Conservation (phyloP, 1,140 invertebrate genomes). For the Drosophila willistoni region DNA sequence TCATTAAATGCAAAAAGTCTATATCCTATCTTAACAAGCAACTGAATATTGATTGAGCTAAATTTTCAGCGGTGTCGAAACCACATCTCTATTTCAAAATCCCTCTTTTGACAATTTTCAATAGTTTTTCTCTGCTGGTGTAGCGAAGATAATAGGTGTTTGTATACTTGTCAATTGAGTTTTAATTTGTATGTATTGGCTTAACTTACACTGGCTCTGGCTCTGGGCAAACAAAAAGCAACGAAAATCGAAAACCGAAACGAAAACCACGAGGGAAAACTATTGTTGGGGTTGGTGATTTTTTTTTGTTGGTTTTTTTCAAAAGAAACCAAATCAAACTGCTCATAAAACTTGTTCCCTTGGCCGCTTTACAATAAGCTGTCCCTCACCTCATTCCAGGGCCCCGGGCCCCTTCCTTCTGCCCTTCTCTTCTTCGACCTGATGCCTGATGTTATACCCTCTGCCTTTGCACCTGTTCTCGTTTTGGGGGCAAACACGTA, state of each 20-base stretch:
- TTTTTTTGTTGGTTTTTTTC: background rate
- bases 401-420: conserved; percentile 10
- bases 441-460: conserved; percentile 4
- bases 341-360: conserved; percentile 71
- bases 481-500: conserved; percentile 72
- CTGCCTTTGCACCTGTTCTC: conserved; percentile 26
- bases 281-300: conserved; percentile 8
- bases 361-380: conserved; percentile 66
- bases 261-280: conserved; percentile 26
- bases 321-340: conserved; percentile 41
- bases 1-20: too few species aligned
- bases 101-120: too few species aligned
- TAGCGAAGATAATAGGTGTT: background rate
- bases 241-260: background rate
- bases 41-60: too few species aligned
- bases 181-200: conserved; percentile 10
- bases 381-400: conserved; percentile 20
- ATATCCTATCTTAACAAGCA: too few species aligned
- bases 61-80: too few species aligned
- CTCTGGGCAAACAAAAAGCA: background rate
- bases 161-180: background rate
- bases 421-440: conserved; percentile 12
- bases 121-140: too few species aligned
- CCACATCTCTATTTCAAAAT: too few species aligned
- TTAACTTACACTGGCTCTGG: background rate